phyloP scores from a whole-genome alignment of 2,113 vertebrate genomes.

The Montifringilla adamsi region DNA sequence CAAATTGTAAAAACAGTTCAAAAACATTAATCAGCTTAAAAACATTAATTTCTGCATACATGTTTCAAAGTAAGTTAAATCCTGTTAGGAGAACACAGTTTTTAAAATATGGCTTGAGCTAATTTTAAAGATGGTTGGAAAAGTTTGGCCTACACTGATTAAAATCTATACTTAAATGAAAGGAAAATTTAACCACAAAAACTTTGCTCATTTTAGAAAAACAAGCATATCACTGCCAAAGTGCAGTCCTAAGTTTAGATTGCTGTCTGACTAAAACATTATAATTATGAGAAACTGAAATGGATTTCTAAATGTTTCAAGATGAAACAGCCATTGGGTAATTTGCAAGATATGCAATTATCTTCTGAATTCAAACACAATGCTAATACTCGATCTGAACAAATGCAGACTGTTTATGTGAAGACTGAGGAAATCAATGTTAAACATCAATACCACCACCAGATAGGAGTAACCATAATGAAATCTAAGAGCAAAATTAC shows the following conservation, averaged over 20 bases:
- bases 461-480: background rate
- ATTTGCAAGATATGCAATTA: conserved; percentile 69
- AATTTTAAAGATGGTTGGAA: conserved; percentile 66
- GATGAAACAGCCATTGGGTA: conserved; percentile 65
- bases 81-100: conserved; percentile 29
- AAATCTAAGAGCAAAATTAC: conserved; percentile 7
- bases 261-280: conserved; percentile 62
- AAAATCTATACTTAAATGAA: conserved; percentile 72
- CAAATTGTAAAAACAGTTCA: conserved; percentile 4
- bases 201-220: conserved; percentile 68
- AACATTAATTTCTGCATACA: background rate
- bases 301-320: conserved; percentile 73
- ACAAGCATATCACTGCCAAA: conserved; percentile 67
- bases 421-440: background rate
- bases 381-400: conserved; percentile 12
- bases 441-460: conserved; percentile 22
- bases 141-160: conserved; percentile 62
- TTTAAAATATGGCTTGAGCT: conserved; percentile 46
- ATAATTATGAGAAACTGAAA: conserved; percentile 72
- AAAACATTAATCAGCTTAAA: conserved; percentile 15
- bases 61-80: background rate
- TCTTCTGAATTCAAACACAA: conserved; percentile 53
- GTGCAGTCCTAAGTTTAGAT: conserved; percentile 66
- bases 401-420: conserved; percentile 26
- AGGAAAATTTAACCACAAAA: conserved; percentile 73